Conservation (phyloP, 1,140 invertebrate species). For the Diabrotica undecimpunctata region DNA sequence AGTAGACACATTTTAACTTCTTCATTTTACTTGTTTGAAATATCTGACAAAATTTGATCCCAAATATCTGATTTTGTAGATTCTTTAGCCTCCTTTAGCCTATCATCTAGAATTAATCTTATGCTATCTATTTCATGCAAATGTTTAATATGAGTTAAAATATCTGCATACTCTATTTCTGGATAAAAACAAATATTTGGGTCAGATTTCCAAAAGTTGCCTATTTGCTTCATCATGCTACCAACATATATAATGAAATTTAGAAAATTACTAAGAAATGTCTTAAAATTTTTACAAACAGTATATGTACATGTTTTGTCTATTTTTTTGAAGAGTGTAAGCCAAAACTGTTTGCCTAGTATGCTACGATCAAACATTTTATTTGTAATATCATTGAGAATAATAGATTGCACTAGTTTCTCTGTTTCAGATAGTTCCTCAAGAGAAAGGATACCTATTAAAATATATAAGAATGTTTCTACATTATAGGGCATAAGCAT, state of each 20-base stretch:
- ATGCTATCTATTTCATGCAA: conserved; percentile 36
- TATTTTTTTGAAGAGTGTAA: conserved; percentile 46
- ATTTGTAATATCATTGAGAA: conserved; percentile 49
- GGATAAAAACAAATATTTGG: conserved; percentile 46
- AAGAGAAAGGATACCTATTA: conserved; percentile 35
- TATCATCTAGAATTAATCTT: conserved; percentile 22
- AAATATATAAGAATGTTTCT: conserved; percentile 36
- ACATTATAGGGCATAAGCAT: conserved; percentile 43
- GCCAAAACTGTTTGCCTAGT: conserved; percentile 49
- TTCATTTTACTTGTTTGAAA: background rate
- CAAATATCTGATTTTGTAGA: conserved; percentile 30
- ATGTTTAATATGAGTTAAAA: conserved; percentile 48
- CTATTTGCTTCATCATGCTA: conserved; percentile 46
- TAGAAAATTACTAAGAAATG: conserved; percentile 52
- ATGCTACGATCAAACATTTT: conserved; percentile 49
- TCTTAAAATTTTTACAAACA: conserved; percentile 47
- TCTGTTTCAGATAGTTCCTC: conserved; percentile 33
- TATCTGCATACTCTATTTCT: conserved; percentile 51
- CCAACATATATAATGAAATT: conserved; percentile 56
- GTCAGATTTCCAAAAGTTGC: conserved; percentile 43
- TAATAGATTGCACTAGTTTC: conserved; percentile 45
- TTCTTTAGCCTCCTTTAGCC: conserved; percentile 28
- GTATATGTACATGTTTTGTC: conserved; percentile 46
- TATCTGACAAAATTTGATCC: conserved; percentile 22
- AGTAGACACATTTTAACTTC: background rate